These are phyloP conservation scores for Pogonomyrmex barbatus DNA, from an alignment of 1,140 invertebrate genomes.

Conservation along the genomic window DNA sequence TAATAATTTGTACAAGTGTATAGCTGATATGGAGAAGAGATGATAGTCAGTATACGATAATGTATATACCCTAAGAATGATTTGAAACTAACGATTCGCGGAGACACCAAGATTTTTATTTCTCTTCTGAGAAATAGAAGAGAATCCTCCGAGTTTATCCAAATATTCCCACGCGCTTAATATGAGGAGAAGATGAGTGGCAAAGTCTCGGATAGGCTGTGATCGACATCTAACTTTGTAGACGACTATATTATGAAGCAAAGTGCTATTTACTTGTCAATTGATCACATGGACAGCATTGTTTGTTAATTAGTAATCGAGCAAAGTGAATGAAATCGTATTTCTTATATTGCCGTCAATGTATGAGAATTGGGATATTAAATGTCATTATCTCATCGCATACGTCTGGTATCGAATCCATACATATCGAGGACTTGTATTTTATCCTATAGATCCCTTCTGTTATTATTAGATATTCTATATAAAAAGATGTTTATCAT, in stretches of 20 bases:
- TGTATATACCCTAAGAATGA: conserved; percentile 72
- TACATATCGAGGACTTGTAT: background rate
- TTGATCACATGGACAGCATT: conserved; percentile 60
- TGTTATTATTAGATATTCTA: conserved; percentile 16
- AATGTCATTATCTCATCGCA: conserved; percentile 76
- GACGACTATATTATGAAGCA: conserved; percentile 64
- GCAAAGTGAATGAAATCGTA: conserved; percentile 64
- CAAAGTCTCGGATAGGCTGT: conserved; percentile 80
- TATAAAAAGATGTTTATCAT: background rate
- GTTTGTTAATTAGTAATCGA: conserved; percentile 63
- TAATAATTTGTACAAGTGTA: conserved; percentile 81
- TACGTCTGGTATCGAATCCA: conserved; percentile 33
- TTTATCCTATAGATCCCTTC: conserved; percentile 22
- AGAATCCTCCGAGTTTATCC: conserved; percentile 60
- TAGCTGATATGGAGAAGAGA: conserved; percentile 59
- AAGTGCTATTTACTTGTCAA: conserved; percentile 74
- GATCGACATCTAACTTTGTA: conserved; percentile 79
- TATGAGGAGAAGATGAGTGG: conserved; percentile 42
- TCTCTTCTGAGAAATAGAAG: conserved; percentile 44
- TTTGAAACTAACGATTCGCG: conserved; percentile 65
- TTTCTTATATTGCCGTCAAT: conserved; percentile 76
- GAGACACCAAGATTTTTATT: background rate
- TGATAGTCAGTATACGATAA: conserved; percentile 72
- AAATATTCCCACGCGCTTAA: conserved; percentile 42
- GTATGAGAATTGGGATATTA: conserved; percentile 78